phyloP scores from a whole-genome alignment of 2,113 vertebrate species.

The Meles meles region DNA sequence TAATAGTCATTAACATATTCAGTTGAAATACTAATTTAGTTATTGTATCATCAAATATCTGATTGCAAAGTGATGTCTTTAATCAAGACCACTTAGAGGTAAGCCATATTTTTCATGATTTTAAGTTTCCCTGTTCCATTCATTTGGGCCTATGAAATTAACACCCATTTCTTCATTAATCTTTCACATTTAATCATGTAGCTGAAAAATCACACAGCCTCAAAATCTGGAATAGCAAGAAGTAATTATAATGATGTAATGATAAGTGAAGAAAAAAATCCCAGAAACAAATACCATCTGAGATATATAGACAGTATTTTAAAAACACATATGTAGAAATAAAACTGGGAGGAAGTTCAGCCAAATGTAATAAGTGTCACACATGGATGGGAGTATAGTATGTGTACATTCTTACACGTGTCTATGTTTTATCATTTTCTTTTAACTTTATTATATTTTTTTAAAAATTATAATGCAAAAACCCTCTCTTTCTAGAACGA shows the following conservation, averaged over 20 bases:
- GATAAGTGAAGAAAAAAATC: not conserved
- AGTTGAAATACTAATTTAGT: not conserved
- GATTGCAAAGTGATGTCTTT: not conserved
- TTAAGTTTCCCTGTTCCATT: not conserved
- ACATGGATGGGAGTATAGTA: not conserved
- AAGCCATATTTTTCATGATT: not conserved
- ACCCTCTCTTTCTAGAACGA: not conserved
- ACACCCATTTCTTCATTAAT: not conserved
- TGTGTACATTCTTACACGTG: not conserved
- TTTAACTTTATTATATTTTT: not conserved
- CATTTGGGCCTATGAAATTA: not conserved
- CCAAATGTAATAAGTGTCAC: not conserved
- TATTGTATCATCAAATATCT: not conserved
- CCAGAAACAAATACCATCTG: not conserved
- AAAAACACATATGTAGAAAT: not conserved
- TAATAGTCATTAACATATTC: not conserved
- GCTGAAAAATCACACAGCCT: not conserved
- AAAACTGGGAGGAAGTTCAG: not conserved
- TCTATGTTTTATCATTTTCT: slow-evolving; percentile 1
- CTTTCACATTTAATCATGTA: not conserved
- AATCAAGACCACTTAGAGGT: not conserved
- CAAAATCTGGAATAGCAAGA: not conserved
- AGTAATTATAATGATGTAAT: not conserved
- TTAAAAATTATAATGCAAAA: not conserved
- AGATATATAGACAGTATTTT: not conserved